Conservation (phyloP, 2,113 vertebrate genomes). For the Saccopteryx leptura region DNA sequence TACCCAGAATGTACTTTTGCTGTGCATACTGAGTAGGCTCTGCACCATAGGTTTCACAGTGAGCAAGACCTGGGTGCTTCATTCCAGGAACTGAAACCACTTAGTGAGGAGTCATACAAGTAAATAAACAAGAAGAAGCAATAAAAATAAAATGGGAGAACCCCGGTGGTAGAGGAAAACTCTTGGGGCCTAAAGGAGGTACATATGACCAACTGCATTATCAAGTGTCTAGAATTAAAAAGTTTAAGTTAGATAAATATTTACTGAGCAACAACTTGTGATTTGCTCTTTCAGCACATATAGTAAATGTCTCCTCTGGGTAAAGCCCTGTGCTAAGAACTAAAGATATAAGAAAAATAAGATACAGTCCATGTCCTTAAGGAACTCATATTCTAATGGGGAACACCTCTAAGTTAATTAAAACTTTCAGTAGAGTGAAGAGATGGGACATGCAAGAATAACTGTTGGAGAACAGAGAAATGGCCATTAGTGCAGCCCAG, state of each 20-base stretch:
- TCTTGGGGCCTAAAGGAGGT: not conserved
- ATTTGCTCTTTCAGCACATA: not conserved
- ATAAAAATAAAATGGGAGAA: not conserved
- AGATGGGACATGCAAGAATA: not conserved
- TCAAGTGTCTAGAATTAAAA: slow-evolving; percentile 3
- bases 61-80: not conserved
- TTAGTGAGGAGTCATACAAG: not conserved
- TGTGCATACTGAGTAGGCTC: not conserved
- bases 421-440: not conserved
- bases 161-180: not conserved
- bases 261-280: not conserved
- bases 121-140: not conserved
- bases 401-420: not conserved
- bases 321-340: not conserved
- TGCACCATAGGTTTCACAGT: not conserved
- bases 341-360: not conserved
- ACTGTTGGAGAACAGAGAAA: not conserved
- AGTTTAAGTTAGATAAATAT: not conserved
- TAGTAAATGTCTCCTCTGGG: not conserved
- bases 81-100: not conserved
- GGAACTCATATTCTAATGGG: not conserved
- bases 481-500: not conserved
- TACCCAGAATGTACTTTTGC: not conserved
- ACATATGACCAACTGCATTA: not conserved
- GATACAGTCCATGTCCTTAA: not conserved